Conservation (phyloP, 2,113 vertebrate genomes). For the Sinocyclocheilus anophthalmus region DNA sequence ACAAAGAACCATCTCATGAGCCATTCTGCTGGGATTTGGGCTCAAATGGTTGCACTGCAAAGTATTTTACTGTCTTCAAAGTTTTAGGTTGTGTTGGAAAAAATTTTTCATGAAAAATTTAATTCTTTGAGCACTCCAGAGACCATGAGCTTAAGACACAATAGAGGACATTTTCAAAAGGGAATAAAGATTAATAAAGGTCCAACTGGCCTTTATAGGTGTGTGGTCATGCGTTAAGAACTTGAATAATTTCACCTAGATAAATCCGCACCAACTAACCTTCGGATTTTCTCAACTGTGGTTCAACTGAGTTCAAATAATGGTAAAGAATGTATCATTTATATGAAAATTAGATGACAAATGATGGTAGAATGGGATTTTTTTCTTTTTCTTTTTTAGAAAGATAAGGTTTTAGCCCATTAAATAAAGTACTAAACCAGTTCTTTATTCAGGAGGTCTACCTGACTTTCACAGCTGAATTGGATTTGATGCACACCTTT, state of each 20-base stretch:
- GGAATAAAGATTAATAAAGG: constrained; percentile 64
- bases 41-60: neutral
- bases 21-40: neutral
- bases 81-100: neutral
- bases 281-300: constrained; percentile 57
- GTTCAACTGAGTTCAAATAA: constrained; percentile 6
- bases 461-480: neutral
- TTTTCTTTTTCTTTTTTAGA: neutral
- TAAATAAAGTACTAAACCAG: constrained; percentile 22
- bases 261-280: constrained; percentile 55
- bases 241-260: constrained; percentile 60
- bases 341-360: neutral
- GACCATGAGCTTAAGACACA: constrained; percentile 61
- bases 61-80: constrained; percentile 55
- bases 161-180: constrained; percentile 68
- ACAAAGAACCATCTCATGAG: neutral
- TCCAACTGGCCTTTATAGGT: constrained; percentile 65
- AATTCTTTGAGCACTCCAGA: constrained; percentile 25
- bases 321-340: neutral
- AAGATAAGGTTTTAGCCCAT: neutral
- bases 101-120: neutral
- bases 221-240: constrained; percentile 68
- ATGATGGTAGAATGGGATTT: neutral
- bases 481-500: constrained; percentile 59
- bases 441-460: neutral